A percentile compares a stretch with the other conserved stretches of the same genome.
phyloP scores from a whole-genome alignment of 2,113 vertebrate species.

The Cnemophilus loriae region DNA sequence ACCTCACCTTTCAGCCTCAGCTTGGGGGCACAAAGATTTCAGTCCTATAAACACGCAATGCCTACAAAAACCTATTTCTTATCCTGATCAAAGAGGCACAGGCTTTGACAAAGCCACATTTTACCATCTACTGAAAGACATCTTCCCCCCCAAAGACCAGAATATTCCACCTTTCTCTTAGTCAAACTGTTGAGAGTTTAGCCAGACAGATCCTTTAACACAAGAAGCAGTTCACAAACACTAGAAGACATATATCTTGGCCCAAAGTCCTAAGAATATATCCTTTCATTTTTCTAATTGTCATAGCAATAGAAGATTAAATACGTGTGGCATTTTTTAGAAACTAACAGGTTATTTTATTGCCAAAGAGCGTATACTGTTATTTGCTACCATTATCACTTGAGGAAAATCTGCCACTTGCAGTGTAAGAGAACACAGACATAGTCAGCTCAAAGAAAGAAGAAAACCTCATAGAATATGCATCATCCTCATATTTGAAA shows the following conservation, averaged over 20 bases:
- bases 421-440: neutral
- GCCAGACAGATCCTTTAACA: neutral
- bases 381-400: neutral
- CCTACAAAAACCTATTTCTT: neutral
- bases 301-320: neutral
- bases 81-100: neutral
- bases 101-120: neutral
- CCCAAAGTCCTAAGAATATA: neutral
- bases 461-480: neutral
- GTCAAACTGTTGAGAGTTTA: neutral
- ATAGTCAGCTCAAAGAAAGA: neutral
- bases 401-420: neutral
- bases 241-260: neutral
- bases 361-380: neutral
- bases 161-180: neutral
- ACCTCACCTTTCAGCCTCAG: neutral
- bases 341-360: neutral
- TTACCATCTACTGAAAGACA: neutral
- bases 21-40: neutral
- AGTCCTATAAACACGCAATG: neutral
- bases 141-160: rapidly evolving
- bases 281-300: neutral
- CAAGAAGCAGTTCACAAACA: neutral
- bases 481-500: neutral
- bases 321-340: neutral